Percentiles rank a stretch among this genome's conserved stretches.
Evolutionary conservation across 2,797 vertebrate species (phyloP).

Genomic region (Leptoclinus maculatus): DNA sequence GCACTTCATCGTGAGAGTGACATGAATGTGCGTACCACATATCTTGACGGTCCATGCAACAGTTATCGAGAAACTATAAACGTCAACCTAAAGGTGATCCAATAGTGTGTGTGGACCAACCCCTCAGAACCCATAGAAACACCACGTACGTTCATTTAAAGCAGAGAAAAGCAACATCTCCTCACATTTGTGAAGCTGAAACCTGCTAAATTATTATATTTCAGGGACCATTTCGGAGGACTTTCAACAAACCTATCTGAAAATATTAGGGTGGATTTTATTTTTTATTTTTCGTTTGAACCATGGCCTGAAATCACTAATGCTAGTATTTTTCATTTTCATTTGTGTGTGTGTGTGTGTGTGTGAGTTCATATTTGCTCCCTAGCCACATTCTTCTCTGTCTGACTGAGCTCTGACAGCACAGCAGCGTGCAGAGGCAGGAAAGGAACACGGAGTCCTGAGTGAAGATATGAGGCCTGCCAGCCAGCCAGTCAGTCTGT

Average conservation of each 20-base stretch:
- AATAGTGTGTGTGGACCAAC: not conserved
- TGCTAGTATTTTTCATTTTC: constrained; percentile 14
- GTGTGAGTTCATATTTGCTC: constrained; percentile 62
- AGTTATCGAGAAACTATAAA: not conserved
- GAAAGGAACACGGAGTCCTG: constrained; percentile 77
- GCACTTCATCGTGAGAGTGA: not conserved
- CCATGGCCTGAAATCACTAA: not conserved
- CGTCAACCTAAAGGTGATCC: not conserved
- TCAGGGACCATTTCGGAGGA: not conserved
- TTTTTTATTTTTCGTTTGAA: not conserved
- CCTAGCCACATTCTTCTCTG: constrained; percentile 68
- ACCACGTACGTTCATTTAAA: not conserved
- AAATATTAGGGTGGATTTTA: constrained; percentile 15
- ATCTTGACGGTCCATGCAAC: not conserved
- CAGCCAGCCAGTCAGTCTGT: constrained; percentile 79
- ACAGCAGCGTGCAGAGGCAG: constrained; percentile 66
- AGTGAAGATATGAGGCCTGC: constrained; percentile 75
- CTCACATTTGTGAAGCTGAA: not conserved
- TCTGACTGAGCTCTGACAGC: constrained; percentile 72
- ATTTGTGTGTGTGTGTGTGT: constrained; percentile 36
- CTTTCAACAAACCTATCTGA: constrained; percentile 6
- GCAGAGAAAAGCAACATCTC: not conserved
- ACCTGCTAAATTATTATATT: not conserved
- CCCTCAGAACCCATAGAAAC: not conserved
- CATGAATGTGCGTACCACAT: not conserved